Evolutionary conservation across 1,140 invertebrate species (phyloP), one percentile per base, ranked within the genome.

Genomic region (Chionoecetes opilio): DNA sequence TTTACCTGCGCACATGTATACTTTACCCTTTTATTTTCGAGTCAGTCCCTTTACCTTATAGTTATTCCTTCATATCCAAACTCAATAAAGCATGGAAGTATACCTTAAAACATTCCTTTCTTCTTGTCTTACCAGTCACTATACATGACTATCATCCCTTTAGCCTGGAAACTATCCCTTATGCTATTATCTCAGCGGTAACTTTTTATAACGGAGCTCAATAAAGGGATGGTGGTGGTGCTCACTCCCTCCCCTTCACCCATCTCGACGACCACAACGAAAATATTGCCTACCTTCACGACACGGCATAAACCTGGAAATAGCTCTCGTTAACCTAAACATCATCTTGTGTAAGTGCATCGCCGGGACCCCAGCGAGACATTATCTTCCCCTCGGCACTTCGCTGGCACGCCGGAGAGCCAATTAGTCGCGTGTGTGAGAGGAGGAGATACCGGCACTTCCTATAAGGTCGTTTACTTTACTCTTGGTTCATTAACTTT

Each of bases 261-360:
- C 63, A 75, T 75, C 63, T 21, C 63, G 21, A n/a, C 63, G 63
- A n/a, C 5, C 63, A 5, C 21, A 17, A 75, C 21, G 63, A 75
- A 75, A 75, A 75, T 75, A 75, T 75, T 75, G 63, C 63, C n/a
- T 75, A n/a, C 63, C 63, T 75, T 75, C 63, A 75, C 63, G 63
- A 75, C n/a, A n/a, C 21, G 21, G 63, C 63, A 75, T 75, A 75
- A 75, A 75, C 63, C 63, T n/a, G n/a, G n/a, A n/a, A 75, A 75
- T 75, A 26, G 63, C 63, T n/a, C n/a, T n/a, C 63, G 63, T 75
- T 75, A 75, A 26, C 63, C 63, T n/a, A 26, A 17, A n/a, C 63
- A 75, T 75, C 63, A 75, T 53, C 63, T 26, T 75, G 21, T 3
- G 21, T 75, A 75, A 75, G 63, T 75, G 63, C n/a, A 26, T 5